These are phyloP conservation scores for Oedothorax gibbosus DNA, from an alignment of 1,140 invertebrate genomes.

Conservation along the genomic window DNA sequence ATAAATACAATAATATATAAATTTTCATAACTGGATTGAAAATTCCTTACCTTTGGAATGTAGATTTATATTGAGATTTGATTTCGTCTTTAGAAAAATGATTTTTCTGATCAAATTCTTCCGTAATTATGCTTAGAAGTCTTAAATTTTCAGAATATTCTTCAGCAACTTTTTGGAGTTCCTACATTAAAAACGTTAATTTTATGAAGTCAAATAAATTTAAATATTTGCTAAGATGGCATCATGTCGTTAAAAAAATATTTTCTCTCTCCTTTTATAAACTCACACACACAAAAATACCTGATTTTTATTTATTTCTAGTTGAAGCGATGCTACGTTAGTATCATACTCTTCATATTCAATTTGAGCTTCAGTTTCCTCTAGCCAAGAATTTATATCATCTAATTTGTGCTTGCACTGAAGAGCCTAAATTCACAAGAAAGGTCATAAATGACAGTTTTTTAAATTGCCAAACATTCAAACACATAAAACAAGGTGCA, in stretches of 20 bases:
- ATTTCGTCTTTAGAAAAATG: conserved; percentile 42
- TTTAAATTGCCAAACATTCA: not conserved
- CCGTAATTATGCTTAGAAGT: conserved; percentile 1
- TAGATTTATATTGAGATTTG: conserved; percentile 3
- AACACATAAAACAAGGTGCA: not conserved
- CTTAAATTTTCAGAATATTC: conserved; percentile 36
- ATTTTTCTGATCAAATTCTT: conserved; percentile 37
- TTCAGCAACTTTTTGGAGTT: conserved; percentile 34
- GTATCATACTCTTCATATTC: conserved; percentile 83
- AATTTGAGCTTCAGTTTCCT: conserved; percentile 84
- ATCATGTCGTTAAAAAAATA: not conserved
- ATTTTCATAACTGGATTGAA: not conserved
- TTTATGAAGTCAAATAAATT: too few relatives aligned
- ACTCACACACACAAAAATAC: conserved; percentile 19
- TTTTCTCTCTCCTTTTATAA: not conserved
- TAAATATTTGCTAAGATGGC: not conserved
- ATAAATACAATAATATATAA: not conserved
- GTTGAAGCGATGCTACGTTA: conserved; percentile 83
- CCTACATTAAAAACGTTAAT: conserved; percentile 1
- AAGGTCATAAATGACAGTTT: not conserved
- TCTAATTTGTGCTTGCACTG: conserved; percentile 86
- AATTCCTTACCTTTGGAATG: conserved; percentile 12
- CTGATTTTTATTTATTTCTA: conserved; percentile 77
- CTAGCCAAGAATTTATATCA: conserved; percentile 92
- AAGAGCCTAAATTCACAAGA: conserved; percentile 74